These are phyloP conservation scores for Natator depressus DNA, from an alignment of 2,113 vertebrate genomes.

Conservation along the genomic window DNA sequence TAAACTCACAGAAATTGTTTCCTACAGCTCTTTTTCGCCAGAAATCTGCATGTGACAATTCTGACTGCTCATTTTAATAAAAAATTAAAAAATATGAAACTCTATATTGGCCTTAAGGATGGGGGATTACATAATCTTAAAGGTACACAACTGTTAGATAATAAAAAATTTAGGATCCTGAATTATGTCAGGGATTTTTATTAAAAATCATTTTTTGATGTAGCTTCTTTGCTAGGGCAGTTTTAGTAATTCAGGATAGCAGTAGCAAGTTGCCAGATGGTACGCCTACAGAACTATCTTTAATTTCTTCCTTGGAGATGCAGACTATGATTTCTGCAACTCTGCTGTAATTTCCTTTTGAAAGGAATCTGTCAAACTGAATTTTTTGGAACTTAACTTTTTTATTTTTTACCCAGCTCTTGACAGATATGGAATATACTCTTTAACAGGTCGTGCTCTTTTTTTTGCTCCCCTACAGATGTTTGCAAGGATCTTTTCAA, in stretches of 20 bases:
- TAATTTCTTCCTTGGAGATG: conserved; percentile 59
- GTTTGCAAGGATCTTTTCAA: neutral
- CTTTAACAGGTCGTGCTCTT: no score
- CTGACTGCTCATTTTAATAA: accelerated
- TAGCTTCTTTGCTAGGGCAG: conserved; percentile 26
- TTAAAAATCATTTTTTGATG: neutral
- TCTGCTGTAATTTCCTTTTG: conserved; percentile 17
- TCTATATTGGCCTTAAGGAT: neutral
- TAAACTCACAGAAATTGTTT: neutral
- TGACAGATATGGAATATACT: no score
- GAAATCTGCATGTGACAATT: neutral
- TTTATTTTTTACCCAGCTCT: neutral
- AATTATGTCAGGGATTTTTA: neutral
- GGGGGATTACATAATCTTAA: neutral
- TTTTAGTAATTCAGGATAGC: conserved; percentile 41
- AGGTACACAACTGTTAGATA: neutral
- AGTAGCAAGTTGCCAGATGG: conserved; percentile 53
- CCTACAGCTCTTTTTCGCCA: neutral
- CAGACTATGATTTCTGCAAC: conserved; percentile 37
- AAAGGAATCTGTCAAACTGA: neutral
- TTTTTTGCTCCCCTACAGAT: accelerated
- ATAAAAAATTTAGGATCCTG: neutral
- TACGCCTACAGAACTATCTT: conserved; percentile 73
- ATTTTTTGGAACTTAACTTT: neutral
- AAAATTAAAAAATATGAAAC: neutral